Evolutionary conservation across 2,888 invertebrate species (phyloP).

Genomic region (Pseudococcus longispinus): DNA sequence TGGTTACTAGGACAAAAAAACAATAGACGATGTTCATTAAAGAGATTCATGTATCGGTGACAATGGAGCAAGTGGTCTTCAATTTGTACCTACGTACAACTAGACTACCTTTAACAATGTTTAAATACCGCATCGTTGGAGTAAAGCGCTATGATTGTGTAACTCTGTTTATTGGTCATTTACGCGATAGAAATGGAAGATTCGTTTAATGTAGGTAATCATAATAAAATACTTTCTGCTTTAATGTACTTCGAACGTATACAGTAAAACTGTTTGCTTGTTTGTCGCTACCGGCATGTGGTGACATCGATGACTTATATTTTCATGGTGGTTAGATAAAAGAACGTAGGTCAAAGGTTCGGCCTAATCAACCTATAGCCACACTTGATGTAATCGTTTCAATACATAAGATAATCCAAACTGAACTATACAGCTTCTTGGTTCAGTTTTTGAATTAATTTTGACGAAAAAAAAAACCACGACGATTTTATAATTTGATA

Average conservation of each 20-base stretch:
- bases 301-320: conserved; percentile 12
- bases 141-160: neutral
- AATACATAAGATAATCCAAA: neutral
- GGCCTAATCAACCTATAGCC: neutral
- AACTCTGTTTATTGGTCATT: conserved; percentile 1
- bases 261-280: conserved; percentile 7
- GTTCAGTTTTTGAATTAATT: neutral
- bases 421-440: too few species aligned
- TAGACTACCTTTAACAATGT: conserved; percentile 1
- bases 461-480: neutral
- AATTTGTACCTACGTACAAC: neutral
- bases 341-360: neutral
- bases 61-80: neutral
- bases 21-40: neutral
- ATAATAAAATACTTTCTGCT: neutral
- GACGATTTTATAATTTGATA: too few species aligned
- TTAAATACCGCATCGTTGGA: neutral
- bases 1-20: neutral
- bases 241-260: neutral
- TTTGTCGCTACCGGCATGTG: neutral
- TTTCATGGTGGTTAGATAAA: conserved; percentile 22
- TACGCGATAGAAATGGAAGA: neutral
- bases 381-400: neutral
- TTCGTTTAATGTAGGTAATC: conserved; percentile 17
- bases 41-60: neutral